Conservation (phyloP, 1,140 invertebrate genomes). For the Oedothorax gibbosus region DNA sequence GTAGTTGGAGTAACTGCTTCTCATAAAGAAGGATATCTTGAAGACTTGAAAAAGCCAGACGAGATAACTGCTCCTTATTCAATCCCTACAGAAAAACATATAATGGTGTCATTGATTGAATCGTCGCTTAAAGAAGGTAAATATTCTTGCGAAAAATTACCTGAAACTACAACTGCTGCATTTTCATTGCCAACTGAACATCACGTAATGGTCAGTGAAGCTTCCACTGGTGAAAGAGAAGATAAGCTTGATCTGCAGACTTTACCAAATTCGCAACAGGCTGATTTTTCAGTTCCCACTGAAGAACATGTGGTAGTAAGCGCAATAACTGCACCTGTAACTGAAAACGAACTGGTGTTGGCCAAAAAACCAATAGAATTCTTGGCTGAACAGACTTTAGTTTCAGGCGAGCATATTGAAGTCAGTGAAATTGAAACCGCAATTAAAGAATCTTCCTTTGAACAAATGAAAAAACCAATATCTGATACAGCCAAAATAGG, state of each 20-base stretch:
- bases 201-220: slow-evolving; percentile 53
- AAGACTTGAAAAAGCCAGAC: slow-evolving; percentile 58
- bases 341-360: slow-evolving; percentile 37
- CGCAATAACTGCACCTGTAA: slow-evolving; percentile 32
- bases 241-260: slow-evolving; percentile 45
- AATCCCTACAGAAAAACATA: slow-evolving; percentile 57
- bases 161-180: slow-evolving; percentile 39
- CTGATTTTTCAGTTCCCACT: slow-evolving; percentile 52
- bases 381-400: slow-evolving; percentile 51
- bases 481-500: slow-evolving; percentile 32
- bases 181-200: slow-evolving; percentile 59
- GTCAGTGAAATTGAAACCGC: slow-evolving; percentile 61
- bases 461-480: slow-evolving; percentile 50
- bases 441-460: slow-evolving; percentile 54
- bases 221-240: slow-evolving; percentile 54
- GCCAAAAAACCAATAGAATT: slow-evolving; percentile 51
- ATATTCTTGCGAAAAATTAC: slow-evolving; percentile 38
- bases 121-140: slow-evolving; percentile 52
- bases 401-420: slow-evolving; percentile 61
- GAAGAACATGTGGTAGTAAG: slow-evolving; percentile 54
- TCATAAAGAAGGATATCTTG: slow-evolving; percentile 57
- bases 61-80: slow-evolving; percentile 39
- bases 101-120: slow-evolving; percentile 54
- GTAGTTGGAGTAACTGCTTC: slow-evolving; percentile 48
- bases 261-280: slow-evolving; percentile 20